Evolutionary conservation across 2,888 invertebrate species (phyloP).

Genomic region (Agonopterix heracliana): DNA sequence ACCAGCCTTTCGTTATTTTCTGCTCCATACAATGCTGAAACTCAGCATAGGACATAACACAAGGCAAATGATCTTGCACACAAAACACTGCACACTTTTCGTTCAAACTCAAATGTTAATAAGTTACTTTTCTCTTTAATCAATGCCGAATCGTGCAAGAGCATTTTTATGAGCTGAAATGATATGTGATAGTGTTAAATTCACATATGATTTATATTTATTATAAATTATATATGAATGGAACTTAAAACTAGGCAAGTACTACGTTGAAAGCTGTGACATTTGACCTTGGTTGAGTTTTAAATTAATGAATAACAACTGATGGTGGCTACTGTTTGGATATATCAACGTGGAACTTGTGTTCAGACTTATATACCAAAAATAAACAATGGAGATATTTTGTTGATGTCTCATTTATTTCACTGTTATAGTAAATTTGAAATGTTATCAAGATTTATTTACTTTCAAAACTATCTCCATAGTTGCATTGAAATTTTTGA

Average conservation of each 20-base stretch:
- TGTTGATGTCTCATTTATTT: constrained; percentile 3
- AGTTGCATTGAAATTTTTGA: constrained; percentile 57
- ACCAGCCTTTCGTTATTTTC: constrained; percentile 62
- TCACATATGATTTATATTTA: constrained; percentile 49
- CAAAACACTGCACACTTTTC: constrained; percentile 4
- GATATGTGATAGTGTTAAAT: constrained; percentile 20
- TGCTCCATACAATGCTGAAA: constrained; percentile 52
- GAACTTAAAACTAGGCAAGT: constrained; percentile 42
- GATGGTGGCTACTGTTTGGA: neutral
- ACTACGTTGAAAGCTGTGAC: constrained; percentile 38
- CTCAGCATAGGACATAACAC: constrained; percentile 60
- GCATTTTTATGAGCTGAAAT: constrained; percentile 39
- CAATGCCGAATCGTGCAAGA: constrained; percentile 44
- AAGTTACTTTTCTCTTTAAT: neutral
- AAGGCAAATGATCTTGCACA: constrained; percentile 53
- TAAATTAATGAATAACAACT: neutral
- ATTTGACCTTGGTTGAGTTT: neutral
- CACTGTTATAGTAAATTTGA: neutral
- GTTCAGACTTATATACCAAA: constrained; percentile 26
- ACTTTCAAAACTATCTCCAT: constrained; percentile 41
- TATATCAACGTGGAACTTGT: constrained; percentile 46
- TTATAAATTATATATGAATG: constrained; percentile 57
- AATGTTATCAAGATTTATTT: neutral
- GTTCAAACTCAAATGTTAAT: neutral
- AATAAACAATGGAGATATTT: constrained; percentile 55